Base-by-base conservation (phyloP, 2,888 invertebrate genomes). In the Melanostoma scalare region DNA sequence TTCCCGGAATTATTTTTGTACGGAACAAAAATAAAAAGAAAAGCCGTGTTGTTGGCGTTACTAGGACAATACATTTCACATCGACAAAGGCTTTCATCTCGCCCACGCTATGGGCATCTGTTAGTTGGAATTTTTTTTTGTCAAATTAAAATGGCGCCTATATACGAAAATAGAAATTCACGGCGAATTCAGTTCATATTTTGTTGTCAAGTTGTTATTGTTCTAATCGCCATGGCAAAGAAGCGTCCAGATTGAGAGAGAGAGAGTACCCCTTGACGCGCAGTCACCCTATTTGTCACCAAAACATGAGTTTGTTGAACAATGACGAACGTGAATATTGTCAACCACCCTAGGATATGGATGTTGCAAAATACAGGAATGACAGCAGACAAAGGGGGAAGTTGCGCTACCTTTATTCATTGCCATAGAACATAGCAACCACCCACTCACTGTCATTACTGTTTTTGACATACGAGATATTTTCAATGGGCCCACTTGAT, bases 401-500 rank as follows among this genome's bases (percentile, higher is more conserved):
- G 31, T 10, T 67, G 53, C 68, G 30, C 20, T 38, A 20, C 20
- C 20, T 20, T 20, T 20, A 20, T 44, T 58, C 3, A 42, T 56
- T 56, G 33, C 9, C 65, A 72, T 77, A 33, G 77, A 58, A 77
- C 58, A 55, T 33, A 77, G 35, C 73, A 78, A 67, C 68, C 73
- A 61, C 30, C 65, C 52, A 63, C 58, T 52, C 48, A 36, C n/a
- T 4, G n/a, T 2, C 36, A 3, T 31, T 4, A 20, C 58, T 50
- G 42, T 58, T 46, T 67, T 38, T 67, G 81, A 81, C 81, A 75
- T 50, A 63, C 63, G 40, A 48, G 31, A 48, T 42, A 60, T 71
- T 52, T 75, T 76, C 65, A 81, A 60, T 48, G 53, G 50, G 9
- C 75, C 80, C 58, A 33, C 63, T 52, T 72, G 60, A 76, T 61